Evolutionary conservation across 2,888 invertebrate genomes (phyloP).

Genomic region (Rhagium mordax): DNA sequence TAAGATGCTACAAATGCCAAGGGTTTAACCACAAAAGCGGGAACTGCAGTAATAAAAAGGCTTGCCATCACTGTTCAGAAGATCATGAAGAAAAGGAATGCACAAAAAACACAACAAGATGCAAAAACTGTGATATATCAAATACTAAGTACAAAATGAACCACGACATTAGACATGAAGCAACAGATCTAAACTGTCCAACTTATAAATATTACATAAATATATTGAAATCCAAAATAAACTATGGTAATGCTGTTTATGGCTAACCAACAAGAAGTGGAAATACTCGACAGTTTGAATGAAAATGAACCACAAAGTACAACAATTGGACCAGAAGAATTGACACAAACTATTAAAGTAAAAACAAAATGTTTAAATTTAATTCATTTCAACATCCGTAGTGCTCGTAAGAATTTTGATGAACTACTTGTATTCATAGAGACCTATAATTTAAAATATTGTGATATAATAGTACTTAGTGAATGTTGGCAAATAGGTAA

Average conservation of each 20-base stretch:
- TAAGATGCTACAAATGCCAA: slow-evolving; percentile 22
- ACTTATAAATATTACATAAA: neutral
- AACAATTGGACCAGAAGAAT: too few species aligned
- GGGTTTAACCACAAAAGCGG: slow-evolving; percentile 17
- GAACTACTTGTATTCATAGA: neutral
- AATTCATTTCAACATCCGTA: too few species aligned
- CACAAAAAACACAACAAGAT: neutral
- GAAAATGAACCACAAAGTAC: too few species aligned
- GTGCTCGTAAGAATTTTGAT: neutral
- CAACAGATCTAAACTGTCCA: neutral
- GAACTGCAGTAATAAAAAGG: slow-evolving; percentile 13
- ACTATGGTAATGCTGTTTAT: neutral
- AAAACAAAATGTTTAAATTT: too few species aligned
- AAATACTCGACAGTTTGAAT: too few species aligned
- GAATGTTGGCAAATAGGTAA: neutral
- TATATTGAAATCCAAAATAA: neutral
- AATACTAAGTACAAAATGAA: neutral
- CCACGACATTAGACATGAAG: neutral
- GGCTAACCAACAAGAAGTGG: neutral
- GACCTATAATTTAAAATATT: neutral
- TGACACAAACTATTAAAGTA: too few species aligned
- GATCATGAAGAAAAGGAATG: neutral
- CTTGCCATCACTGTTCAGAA: neutral
- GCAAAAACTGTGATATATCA: slow-evolving; percentile 17
- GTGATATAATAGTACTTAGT: neutral